Evolutionary conservation across 2,888 invertebrate species (phyloP).

Genomic region (Nymphalis c-album): DNA sequence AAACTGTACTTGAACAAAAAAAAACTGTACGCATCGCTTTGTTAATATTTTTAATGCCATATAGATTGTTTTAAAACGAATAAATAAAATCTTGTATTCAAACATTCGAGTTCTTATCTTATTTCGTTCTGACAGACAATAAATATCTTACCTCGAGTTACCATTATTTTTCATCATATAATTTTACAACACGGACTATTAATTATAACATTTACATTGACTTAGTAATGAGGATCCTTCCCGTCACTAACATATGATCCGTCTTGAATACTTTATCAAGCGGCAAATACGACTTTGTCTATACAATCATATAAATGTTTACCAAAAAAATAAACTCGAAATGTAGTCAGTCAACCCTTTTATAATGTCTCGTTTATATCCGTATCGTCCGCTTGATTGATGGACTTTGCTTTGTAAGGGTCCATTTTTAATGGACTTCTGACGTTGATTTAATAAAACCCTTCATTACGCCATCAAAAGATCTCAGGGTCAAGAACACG

Average conservation of each 20-base stretch:
- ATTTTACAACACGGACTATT: conserved; percentile 29
- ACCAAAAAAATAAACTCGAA: conserved; percentile 39
- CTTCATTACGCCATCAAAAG: conserved; percentile 73
- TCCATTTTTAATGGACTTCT: conserved; percentile 73
- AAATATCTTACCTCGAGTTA: conserved; percentile 47
- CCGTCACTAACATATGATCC: neutral
- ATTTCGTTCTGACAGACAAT: conserved; percentile 37
- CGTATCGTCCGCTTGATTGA: conserved; percentile 70
- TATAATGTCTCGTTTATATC: conserved; percentile 50
- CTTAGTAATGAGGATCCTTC: neutral
- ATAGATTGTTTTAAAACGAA: neutral
- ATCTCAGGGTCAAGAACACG: conserved; percentile 48
- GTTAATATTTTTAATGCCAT: neutral
- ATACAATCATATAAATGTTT: conserved; percentile 6
- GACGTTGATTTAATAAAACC: conserved; percentile 81
- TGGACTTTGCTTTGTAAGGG: conserved; percentile 57
- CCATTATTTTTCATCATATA: conserved; percentile 45
- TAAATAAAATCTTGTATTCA: neutral
- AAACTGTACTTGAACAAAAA: neutral
- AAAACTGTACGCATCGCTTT: neutral
- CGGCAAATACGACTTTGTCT: conserved; percentile 12
- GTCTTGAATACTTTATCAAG: neutral
- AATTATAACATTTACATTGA: conserved; percentile 11
- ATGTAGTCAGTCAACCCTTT: conserved; percentile 41
- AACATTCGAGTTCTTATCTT: neutral